These are phyloP conservation scores for Agrilus planipennis DNA, from an alignment of 1,140 invertebrate genomes.

Conservation along the genomic window DNA sequence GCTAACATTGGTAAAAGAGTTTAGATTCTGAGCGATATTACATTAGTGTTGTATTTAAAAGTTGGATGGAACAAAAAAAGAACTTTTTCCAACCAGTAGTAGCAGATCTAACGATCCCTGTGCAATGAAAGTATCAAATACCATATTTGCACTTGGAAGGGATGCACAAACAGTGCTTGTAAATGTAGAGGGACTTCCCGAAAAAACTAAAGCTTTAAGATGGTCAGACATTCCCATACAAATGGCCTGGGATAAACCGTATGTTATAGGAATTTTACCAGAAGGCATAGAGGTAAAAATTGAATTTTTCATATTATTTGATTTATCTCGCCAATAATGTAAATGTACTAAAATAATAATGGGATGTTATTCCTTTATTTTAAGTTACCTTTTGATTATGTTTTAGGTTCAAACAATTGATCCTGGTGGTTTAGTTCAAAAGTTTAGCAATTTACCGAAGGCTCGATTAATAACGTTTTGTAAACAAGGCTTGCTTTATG, in stretches of 20 bases:
- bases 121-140: conserved; percentile 60
- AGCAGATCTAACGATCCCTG: conserved; percentile 69
- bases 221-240: conserved; percentile 72
- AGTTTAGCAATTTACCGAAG: conserved; percentile 55
- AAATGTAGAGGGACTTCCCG: conserved; percentile 56
- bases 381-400: neutral
- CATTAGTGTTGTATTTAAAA: neutral
- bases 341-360: too few species aligned
- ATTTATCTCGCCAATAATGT: too few species aligned
- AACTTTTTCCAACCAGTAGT: conserved; percentile 76
- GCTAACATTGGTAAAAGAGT: neutral
- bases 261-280: conserved; percentile 69
- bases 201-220: conserved; percentile 57
- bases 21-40: neutral
- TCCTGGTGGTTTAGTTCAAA: conserved; percentile 61
- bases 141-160: conserved; percentile 62
- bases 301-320: conserved; percentile 66
- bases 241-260: conserved; percentile 84
- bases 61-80: conserved; percentile 48
- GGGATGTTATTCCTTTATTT: neutral
- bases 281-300: conserved; percentile 56
- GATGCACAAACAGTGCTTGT: conserved; percentile 78
- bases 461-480: conserved; percentile 52
- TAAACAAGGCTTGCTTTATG: conserved; percentile 67
- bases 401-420: conserved; percentile 46